Percentiles rank a stretch among this genome's conserved stretches.
phyloP scores from a whole-genome alignment of 2,888 invertebrate species.

The Sylvicola cinctus region DNA sequence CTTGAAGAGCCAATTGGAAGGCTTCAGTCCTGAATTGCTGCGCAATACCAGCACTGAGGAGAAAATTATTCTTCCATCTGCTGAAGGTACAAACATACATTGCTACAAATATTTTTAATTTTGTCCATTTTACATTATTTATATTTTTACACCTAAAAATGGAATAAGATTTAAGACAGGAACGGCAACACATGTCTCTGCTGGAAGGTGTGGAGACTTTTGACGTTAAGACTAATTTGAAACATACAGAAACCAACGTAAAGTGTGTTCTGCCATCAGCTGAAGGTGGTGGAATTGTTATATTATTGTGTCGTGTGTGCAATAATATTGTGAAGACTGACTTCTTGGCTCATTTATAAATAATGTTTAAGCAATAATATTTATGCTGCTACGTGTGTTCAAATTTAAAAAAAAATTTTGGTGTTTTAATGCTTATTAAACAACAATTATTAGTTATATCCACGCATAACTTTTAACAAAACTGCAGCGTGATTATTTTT shows the following conservation, averaged over 20 bases:
- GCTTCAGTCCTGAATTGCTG: constrained; percentile 72
- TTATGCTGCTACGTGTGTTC: too few relatives aligned
- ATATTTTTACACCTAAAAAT: neutral
- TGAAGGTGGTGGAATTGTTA: too few relatives aligned
- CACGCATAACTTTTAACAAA: too few relatives aligned
- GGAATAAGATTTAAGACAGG: constrained; percentile 46
- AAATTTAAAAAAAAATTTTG: too few relatives aligned
- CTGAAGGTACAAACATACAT: too few relatives aligned
- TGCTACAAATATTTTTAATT: constrained; percentile 6
- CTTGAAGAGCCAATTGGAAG: constrained; percentile 78
- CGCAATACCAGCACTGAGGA: constrained; percentile 79
- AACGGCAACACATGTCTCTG: constrained; percentile 54
- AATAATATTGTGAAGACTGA: too few relatives aligned
- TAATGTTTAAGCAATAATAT: too few relatives aligned
- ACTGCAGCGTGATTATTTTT: too few relatives aligned
- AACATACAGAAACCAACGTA: constrained; percentile 60
- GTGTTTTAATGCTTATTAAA: too few relatives aligned
- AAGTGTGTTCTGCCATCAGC: constrained; percentile 68
- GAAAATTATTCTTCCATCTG: constrained; percentile 81
- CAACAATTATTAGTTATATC: too few relatives aligned
- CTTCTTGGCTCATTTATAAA: too few relatives aligned
- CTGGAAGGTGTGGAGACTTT: constrained; percentile 59
- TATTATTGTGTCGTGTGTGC: too few relatives aligned
- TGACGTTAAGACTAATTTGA: constrained; percentile 49
- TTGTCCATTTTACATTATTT: neutral